Conservation (phyloP, 2,113 vertebrate genomes). For the Coryphaenoides rupestris region DNA sequence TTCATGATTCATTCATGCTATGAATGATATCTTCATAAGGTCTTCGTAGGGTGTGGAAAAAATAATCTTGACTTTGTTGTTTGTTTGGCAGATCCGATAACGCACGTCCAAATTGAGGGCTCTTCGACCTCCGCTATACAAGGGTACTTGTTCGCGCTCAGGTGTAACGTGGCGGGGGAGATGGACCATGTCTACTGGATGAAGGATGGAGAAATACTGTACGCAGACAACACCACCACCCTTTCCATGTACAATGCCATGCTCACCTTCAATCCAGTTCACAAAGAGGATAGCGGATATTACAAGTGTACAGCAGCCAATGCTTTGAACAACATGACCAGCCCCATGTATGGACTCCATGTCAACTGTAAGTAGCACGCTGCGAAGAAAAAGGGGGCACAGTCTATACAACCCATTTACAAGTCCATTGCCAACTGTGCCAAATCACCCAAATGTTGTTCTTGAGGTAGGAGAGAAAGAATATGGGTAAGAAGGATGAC, state of each 20-base stretch:
- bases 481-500: too few species aligned
- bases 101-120: slow-evolving; percentile 3
- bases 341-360: slow-evolving; percentile 33
- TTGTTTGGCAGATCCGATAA: slow-evolving; percentile 33
- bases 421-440: background rate
- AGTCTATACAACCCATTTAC: too few species aligned
- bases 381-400: background rate
- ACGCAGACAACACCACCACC: slow-evolving; percentile 16
- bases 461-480: background rate
- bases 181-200: slow-evolving; percentile 42
- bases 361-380: slow-evolving; percentile 67
- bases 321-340: slow-evolving; percentile 35
- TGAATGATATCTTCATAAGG: background rate
- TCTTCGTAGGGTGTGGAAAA: background rate
- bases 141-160: slow-evolving; percentile 24
- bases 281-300: slow-evolving; percentile 24
- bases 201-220: slow-evolving; percentile 24
- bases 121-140: slow-evolving; percentile 17
- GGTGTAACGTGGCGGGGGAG: slow-evolving; percentile 42
- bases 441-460: background rate
- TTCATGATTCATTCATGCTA: too few species aligned
- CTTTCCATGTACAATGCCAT: slow-evolving; percentile 32
- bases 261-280: slow-evolving; percentile 40
- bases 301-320: slow-evolving; percentile 51
- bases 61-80: background rate